Evolutionary conservation across 2,888 invertebrate genomes (phyloP).

Genomic region (Lasioglossum malachurum): DNA sequence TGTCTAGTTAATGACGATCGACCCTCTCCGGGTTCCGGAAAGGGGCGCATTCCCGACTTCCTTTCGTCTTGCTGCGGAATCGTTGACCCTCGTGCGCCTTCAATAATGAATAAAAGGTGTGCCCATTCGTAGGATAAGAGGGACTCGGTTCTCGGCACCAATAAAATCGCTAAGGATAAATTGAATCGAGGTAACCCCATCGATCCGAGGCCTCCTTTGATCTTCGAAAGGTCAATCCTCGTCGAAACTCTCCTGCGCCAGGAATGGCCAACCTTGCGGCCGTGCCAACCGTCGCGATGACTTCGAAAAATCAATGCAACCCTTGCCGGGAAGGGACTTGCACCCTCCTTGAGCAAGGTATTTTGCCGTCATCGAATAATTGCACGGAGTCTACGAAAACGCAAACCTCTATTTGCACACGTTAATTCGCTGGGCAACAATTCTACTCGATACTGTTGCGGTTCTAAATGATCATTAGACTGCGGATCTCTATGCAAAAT

Average conservation of each 20-base stretch:
- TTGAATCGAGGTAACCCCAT: conserved; percentile 76
- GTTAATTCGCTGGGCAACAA: not conserved
- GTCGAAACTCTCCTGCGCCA: conserved; percentile 47
- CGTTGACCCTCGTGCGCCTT: conserved; percentile 49
- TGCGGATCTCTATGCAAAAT: not conserved
- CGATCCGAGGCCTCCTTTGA: conserved; percentile 75
- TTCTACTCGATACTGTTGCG: not conserved
- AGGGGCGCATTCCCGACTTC: conserved; percentile 34
- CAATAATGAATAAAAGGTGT: conserved; percentile 71
- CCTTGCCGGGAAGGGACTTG: conserved; percentile 18
- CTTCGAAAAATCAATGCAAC: conserved; percentile 67
- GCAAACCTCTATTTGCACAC: not conserved
- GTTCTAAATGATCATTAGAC: not conserved
- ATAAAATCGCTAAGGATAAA: conserved; percentile 77
- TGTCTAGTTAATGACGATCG: conserved; percentile 43
- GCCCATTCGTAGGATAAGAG: conserved; percentile 59
- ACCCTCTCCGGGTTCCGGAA: conserved; percentile 18
- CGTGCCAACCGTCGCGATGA: conserved; percentile 60
- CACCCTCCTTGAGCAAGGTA: conserved; percentile 18
- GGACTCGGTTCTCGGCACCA: conserved; percentile 46
- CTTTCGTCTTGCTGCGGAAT: conserved; percentile 48
- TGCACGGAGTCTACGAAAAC: not conserved
- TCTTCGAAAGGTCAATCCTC: conserved; percentile 71
- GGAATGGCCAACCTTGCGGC: conserved; percentile 68
- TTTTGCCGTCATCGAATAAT: conserved; percentile 31